Percentiles rank a stretch among this genome's conserved stretches.
Evolutionary conservation across 1,140 invertebrate species (phyloP).

Genomic region (Ips typographus): DNA sequence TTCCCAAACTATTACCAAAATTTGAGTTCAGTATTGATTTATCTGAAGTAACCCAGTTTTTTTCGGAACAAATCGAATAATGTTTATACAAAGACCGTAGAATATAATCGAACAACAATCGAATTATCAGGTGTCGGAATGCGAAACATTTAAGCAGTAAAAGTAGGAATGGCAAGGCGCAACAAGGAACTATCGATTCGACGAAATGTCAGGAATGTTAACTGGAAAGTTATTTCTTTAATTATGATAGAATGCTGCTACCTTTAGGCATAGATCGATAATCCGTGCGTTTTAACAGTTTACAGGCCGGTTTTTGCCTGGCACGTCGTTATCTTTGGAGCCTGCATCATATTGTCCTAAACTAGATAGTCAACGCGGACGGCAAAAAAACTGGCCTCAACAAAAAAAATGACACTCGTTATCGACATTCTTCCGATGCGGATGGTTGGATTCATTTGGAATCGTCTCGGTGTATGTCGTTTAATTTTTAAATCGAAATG

Average conservation of each 20-base stretch:
- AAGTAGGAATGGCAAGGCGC: slow-evolving; percentile 12
- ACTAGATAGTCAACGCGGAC: too few relatives aligned
- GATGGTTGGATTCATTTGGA: background rate
- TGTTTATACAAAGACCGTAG: slow-evolving; percentile 1
- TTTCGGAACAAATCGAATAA: too few relatives aligned
- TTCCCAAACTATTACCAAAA: too few relatives aligned
- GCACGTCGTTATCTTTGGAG: too few relatives aligned
- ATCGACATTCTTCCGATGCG: background rate
- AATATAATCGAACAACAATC: slow-evolving; percentile 4
- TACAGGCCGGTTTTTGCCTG: too few relatives aligned
- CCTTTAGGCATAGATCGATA: background rate
- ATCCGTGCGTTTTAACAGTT: too few relatives aligned
- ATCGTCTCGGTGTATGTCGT: background rate
- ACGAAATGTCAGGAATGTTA: slow-evolving; percentile 13
- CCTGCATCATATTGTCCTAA: too few relatives aligned
- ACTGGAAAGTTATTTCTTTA: slow-evolving; percentile 10
- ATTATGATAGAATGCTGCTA: slow-evolving; percentile 4
- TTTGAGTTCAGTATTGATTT: too few relatives aligned
- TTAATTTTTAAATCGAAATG: slow-evolving; percentile 20
- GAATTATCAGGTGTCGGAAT: slow-evolving; percentile 14
- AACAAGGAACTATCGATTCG: slow-evolving; percentile 9
- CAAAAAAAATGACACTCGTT: background rate
- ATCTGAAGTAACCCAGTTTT: too few relatives aligned
- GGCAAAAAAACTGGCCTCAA: background rate
- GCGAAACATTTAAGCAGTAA: slow-evolving; percentile 13